These are phyloP conservation scores for Lerema accius DNA, from an alignment of 1,140 invertebrate species.

Conservation along the genomic window DNA sequence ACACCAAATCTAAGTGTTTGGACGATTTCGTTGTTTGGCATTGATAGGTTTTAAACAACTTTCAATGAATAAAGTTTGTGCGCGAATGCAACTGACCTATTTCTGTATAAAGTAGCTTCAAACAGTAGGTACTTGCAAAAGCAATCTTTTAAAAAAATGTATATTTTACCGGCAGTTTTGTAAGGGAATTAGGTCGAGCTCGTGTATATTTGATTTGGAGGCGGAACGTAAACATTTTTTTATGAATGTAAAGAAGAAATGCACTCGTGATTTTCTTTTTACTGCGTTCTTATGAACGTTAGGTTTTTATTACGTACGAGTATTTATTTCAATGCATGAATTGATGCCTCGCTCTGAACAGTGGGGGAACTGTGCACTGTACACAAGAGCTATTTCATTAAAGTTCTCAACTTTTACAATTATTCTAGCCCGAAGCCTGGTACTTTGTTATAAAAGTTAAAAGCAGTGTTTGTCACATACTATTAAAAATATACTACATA, in stretches of 20 bases:
- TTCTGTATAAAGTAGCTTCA: slow-evolving; percentile 11
- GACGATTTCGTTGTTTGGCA: slow-evolving; percentile 7
- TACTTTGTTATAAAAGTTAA: too few relatives aligned
- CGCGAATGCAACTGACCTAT: slow-evolving; percentile 32
- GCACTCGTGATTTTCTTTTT: slow-evolving; percentile 9
- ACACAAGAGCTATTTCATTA: slow-evolving; percentile 10
- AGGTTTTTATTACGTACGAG: not conserved
- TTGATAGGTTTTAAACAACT: slow-evolving; percentile 27
- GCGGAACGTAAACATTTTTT: slow-evolving; percentile 11
- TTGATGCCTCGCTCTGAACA: slow-evolving; percentile 1
- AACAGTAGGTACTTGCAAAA: slow-evolving; percentile 6
- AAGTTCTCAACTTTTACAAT: slow-evolving; percentile 10
- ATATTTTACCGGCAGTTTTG: slow-evolving; percentile 15
- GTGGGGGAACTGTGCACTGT: not conserved
- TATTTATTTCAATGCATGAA: slow-evolving; percentile 8
- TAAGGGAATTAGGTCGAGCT: slow-evolving; percentile 15
- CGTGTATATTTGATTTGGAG: slow-evolving; percentile 17
- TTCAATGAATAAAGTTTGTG: slow-evolving; percentile 27
- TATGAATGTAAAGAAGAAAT: slow-evolving; percentile 5
- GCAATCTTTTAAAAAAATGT: slow-evolving; percentile 15
- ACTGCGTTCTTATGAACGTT: not conserved
- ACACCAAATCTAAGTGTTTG: not conserved
- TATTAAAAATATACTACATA: too few relatives aligned
- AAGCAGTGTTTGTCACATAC: not conserved
- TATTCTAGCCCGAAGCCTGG: slow-evolving; percentile 2